A percentile compares a stretch with the other conserved stretches of the same genome.
phyloP scores from a whole-genome alignment of 1,140 invertebrate species.

The Gonioctena quinquepunctata region DNA sequence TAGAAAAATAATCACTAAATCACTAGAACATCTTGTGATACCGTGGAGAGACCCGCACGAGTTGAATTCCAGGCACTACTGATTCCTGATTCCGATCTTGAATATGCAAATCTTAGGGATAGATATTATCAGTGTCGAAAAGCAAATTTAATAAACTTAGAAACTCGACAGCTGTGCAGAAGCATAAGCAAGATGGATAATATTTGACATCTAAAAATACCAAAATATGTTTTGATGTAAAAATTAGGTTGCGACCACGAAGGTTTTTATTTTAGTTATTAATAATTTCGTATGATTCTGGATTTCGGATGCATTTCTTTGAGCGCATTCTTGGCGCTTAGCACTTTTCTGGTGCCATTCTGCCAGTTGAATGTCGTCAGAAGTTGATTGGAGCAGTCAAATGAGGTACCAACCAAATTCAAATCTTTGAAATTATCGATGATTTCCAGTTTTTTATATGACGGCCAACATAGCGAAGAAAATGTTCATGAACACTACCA shows the following conservation, averaged over 20 bases:
- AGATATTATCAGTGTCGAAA: conserved; percentile 35
- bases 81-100: conserved; percentile 28
- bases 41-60: conserved; percentile 13
- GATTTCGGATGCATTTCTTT: conserved; percentile 1
- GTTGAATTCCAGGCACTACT: conserved; percentile 25
- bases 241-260: conserved; percentile 41
- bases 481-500: too few species aligned
- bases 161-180: conserved; percentile 32
- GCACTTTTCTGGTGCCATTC: background rate
- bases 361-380: too few species aligned
- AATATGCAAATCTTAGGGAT: conserved; percentile 23
- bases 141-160: conserved; percentile 27
- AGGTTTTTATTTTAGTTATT: conserved; percentile 29
- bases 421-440: too few species aligned
- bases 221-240: conserved; percentile 47
- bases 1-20: background rate
- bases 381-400: too few species aligned
- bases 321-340: background rate
- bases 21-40: conserved; percentile 3
- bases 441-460: too few species aligned
- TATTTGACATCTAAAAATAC: conserved; percentile 55
- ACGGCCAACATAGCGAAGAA: too few species aligned
- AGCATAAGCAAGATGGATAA: conserved; percentile 42
- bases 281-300: conserved; percentile 23
- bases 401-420: too few species aligned